Evolutionary conservation across 2,888 invertebrate species (phyloP).

Genomic region (Protonemura montana): DNA sequence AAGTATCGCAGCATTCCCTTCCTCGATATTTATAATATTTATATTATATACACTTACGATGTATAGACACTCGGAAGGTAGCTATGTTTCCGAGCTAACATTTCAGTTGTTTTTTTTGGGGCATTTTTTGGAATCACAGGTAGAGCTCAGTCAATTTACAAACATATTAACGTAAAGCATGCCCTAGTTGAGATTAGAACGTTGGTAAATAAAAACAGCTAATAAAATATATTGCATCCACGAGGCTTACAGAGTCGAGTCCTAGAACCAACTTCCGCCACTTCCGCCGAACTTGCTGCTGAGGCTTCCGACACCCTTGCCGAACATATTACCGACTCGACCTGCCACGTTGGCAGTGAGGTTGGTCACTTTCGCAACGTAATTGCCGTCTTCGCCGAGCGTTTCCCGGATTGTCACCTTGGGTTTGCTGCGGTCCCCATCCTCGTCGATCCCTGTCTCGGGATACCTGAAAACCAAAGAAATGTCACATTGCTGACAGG

Average conservation of each 20-base stretch:
- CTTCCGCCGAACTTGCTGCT: constrained; percentile 89
- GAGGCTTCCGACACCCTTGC: constrained; percentile 88
- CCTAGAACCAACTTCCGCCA: constrained; percentile 86
- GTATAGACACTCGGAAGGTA: constrained; percentile 42
- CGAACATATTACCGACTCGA: constrained; percentile 87
- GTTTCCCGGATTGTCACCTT: constrained; percentile 69
- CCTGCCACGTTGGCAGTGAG: constrained; percentile 87
- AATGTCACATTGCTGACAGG: no score
- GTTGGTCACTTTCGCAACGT: constrained; percentile 78
- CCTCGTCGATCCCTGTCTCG: constrained; percentile 62
- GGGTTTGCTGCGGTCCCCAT: constrained; percentile 64
- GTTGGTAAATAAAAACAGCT: constrained; percentile 40
- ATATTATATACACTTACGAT: constrained; percentile 47
- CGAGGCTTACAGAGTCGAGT: constrained; percentile 36
- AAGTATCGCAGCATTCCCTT: constrained; percentile 32
- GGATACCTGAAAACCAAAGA: constrained; percentile 53
- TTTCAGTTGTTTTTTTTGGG: constrained; percentile 41
- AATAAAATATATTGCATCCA: constrained; percentile 40
- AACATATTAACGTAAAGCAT: constrained; percentile 48
- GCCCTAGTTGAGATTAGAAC: constrained; percentile 46
- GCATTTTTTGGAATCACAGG: constrained; percentile 51
- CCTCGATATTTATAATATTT: constrained; percentile 46
- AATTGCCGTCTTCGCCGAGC: constrained; percentile 75
- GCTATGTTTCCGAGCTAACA: not conserved
- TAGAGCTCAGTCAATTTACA: constrained; percentile 51